These are phyloP conservation scores for Heteronetta atricapilla DNA, from an alignment of 2,113 vertebrate species.

Conservation along the genomic window DNA sequence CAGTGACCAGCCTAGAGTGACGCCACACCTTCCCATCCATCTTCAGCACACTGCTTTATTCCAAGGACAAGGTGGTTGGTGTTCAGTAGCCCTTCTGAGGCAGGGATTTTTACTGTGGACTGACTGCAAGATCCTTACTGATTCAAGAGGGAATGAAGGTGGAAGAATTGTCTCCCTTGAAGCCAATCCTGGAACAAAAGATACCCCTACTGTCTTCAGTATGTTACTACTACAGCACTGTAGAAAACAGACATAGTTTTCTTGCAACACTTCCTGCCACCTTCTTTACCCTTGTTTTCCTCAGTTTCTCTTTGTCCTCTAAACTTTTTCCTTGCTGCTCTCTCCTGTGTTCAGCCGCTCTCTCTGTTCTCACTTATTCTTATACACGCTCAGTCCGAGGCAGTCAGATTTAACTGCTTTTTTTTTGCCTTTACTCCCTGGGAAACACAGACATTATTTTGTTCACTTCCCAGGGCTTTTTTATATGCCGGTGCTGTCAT, in stretches of 20 bases:
- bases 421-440: not conserved
- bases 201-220: not conserved
- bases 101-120: not conserved
- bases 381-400: not conserved
- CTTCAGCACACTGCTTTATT: not conserved
- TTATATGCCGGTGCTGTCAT: not conserved
- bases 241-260: not conserved
- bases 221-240: not conserved
- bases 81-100: not conserved
- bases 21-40: not conserved
- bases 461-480: not conserved
- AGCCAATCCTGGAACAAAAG: not conserved
- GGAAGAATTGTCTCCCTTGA: not conserved
- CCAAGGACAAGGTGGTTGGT: not conserved
- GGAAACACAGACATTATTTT: not conserved
- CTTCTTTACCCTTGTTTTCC: not conserved
- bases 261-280: not conserved
- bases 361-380: not conserved
- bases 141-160: not conserved
- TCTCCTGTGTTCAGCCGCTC: not conserved
- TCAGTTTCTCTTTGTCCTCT: not conserved
- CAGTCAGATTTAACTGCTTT: not conserved
- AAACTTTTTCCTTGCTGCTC: not conserved
- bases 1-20: not conserved
- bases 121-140: not conserved